phyloP scores from a whole-genome alignment of 2,888 invertebrate species.

The Myopa tessellatipennis region DNA sequence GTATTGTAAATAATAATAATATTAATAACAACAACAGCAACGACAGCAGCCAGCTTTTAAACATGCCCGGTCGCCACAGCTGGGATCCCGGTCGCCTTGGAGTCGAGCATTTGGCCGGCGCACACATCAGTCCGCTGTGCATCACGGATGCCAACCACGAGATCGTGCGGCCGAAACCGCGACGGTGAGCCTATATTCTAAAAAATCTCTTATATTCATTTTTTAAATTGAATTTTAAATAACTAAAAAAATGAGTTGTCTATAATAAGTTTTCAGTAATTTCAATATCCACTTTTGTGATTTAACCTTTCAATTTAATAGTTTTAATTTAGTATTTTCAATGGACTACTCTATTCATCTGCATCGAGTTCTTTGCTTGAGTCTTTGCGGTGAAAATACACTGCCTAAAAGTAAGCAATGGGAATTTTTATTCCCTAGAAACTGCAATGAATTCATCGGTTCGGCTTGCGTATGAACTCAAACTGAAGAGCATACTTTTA shows the following conservation, averaged over 20 bases:
- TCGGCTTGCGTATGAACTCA: too few relatives aligned
- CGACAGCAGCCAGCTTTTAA: slow-evolving; percentile 33
- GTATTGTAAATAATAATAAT: slow-evolving; percentile 23
- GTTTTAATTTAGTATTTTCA: neutral
- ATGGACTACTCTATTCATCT: too few relatives aligned
- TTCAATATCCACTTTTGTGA: too few relatives aligned
- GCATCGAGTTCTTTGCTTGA: slow-evolving; percentile 10
- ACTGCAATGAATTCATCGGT: too few relatives aligned
- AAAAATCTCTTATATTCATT: too few relatives aligned
- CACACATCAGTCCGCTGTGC: slow-evolving; percentile 74
- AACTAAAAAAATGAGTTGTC: too few relatives aligned
- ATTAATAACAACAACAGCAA: slow-evolving; percentile 32
- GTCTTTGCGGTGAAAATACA: slow-evolving; percentile 1
- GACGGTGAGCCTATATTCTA: slow-evolving; percentile 73
- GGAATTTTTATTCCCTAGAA: neutral
- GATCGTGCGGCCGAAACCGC: slow-evolving; percentile 86
- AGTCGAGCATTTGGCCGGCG: slow-evolving; percentile 73
- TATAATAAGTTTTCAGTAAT: too few relatives aligned
- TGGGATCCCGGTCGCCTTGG: slow-evolving; percentile 69
- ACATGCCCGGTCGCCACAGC: slow-evolving; percentile 65
- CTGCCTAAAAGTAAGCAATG: slow-evolving; percentile 12
- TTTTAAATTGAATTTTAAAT: too few relatives aligned
- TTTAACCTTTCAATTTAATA: too few relatives aligned
- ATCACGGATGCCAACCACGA: slow-evolving; percentile 83
- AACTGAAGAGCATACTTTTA: slow-evolving; percentile 10